Evolutionary conservation across 2,113 vertebrate species (phyloP).

Genomic region (Gavialis gangeticus): DNA sequence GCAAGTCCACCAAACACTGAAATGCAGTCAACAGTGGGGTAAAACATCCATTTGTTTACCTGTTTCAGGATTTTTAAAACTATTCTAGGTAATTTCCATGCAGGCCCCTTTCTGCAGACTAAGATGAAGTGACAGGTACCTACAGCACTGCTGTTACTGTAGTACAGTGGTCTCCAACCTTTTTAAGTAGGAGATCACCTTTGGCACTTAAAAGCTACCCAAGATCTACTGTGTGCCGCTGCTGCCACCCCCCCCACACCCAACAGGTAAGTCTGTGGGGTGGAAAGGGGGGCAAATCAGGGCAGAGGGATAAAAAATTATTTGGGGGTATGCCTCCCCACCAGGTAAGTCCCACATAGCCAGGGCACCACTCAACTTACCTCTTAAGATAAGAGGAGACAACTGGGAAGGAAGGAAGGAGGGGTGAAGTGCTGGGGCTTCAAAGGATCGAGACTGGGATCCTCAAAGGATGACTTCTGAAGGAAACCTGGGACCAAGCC

Average conservation of each 20-base stretch:
- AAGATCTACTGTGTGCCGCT: no score
- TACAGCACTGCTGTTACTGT: neutral
- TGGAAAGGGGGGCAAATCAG: no score
- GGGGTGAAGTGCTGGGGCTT: neutral
- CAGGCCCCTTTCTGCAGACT: neutral
- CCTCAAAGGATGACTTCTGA: neutral
- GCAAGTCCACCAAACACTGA: neutral
- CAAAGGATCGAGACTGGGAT: neutral
- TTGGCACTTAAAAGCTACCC: no score
- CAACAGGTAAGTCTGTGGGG: no score
- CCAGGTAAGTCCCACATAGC: no score
- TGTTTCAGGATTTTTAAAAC: no score
- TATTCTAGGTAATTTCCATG: neutral
- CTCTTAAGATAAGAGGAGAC: neutral
- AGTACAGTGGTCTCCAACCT: no score
- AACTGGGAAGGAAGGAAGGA: neutral
- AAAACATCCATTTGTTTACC: fast-evolving
- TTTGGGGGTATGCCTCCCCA: no score
- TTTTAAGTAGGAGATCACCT: no score
- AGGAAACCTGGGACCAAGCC: neutral
- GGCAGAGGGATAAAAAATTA: no score
- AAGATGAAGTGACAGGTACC: neutral
- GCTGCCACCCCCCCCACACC: no score
- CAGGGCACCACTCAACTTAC: no score
- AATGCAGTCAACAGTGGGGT: neutral